phyloP scores from a whole-genome alignment of 2,797 vertebrate genomes.

The Tolypeutes matacus region DNA sequence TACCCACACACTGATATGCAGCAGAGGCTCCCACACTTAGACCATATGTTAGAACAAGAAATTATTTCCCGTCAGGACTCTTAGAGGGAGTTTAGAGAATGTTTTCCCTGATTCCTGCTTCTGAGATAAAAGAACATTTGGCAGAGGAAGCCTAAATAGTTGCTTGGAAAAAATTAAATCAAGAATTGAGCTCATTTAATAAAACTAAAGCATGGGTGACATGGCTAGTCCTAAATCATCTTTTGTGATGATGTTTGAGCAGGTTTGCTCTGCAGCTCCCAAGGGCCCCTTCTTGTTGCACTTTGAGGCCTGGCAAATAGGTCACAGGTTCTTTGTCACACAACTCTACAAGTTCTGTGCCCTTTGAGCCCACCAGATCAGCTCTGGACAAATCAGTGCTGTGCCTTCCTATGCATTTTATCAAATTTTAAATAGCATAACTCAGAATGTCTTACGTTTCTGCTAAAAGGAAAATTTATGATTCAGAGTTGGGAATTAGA shows the following conservation, averaged over 20 bases:
- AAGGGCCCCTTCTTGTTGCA: not conserved
- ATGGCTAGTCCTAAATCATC: not conserved
- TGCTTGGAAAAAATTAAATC: constrained; percentile 25
- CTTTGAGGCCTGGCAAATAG: not conserved
- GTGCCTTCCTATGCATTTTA: not conserved
- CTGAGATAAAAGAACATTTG: constrained; percentile 43
- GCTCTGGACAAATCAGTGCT: not conserved
- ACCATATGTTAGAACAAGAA: constrained; percentile 62
- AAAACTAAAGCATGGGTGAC: not conserved
- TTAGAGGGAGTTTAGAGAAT: not conserved
- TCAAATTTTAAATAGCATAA: not conserved
- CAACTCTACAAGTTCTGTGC: not conserved
- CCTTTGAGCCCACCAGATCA: not conserved
- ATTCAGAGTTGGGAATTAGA: constrained; percentile 3
- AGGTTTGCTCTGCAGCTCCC: not conserved
- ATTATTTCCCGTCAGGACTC: constrained; percentile 54
- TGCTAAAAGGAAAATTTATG: constrained; percentile 4
- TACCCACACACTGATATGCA: constrained; percentile 69
- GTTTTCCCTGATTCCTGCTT: not conserved
- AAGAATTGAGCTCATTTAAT: not conserved
- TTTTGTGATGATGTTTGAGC: not conserved
- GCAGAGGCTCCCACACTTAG: constrained; percentile 61
- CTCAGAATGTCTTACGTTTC: not conserved
- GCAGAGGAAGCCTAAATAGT: constrained; percentile 15
- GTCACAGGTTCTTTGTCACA: not conserved